A percentile compares a stretch with the other conserved stretches of the same genome.
These are phyloP conservation scores for Drosophila infuscata DNA, from an alignment of 2,888 invertebrate genomes.

Conservation along the genomic window DNA sequence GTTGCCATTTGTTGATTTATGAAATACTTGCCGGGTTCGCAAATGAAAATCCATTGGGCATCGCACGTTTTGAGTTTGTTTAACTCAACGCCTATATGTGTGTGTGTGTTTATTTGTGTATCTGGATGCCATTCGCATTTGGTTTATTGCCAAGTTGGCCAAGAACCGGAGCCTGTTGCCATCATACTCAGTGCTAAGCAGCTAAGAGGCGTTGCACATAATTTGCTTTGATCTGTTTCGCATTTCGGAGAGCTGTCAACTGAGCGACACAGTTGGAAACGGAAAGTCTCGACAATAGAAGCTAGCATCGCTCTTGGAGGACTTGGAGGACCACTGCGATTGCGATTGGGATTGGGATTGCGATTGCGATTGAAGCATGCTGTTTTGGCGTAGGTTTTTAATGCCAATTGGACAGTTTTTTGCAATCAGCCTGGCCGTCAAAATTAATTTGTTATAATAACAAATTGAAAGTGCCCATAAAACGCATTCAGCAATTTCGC, in stretches of 20 bases:
- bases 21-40: constrained; percentile 71
- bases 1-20: constrained; percentile 74
- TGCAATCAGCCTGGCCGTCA: constrained; percentile 76
- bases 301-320: constrained; percentile 19
- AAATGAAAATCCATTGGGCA: constrained; percentile 74
- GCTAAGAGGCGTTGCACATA: constrained; percentile 80
- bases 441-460: constrained; percentile 79
- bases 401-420: constrained; percentile 75
- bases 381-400: constrained; percentile 74
- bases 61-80: constrained; percentile 43
- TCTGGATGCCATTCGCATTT: constrained; percentile 39
- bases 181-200: constrained; percentile 62
- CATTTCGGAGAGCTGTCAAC: constrained; percentile 76
- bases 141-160: constrained; percentile 42
- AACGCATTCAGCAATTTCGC: neutral
- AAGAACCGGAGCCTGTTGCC: constrained; percentile 12
- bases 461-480: constrained; percentile 67
- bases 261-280: constrained; percentile 32
- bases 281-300: constrained; percentile 56
- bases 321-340: constrained; percentile 2
- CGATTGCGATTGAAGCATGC: constrained; percentile 44
- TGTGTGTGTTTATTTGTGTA: constrained; percentile 15
- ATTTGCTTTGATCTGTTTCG: constrained; percentile 81
- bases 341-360: constrained; percentile 14
- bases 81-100: constrained; percentile 20